These are phyloP conservation scores for Anser brachyrhynchus DNA, from an alignment of 2,113 vertebrate genomes.

Conservation along the genomic window DNA sequence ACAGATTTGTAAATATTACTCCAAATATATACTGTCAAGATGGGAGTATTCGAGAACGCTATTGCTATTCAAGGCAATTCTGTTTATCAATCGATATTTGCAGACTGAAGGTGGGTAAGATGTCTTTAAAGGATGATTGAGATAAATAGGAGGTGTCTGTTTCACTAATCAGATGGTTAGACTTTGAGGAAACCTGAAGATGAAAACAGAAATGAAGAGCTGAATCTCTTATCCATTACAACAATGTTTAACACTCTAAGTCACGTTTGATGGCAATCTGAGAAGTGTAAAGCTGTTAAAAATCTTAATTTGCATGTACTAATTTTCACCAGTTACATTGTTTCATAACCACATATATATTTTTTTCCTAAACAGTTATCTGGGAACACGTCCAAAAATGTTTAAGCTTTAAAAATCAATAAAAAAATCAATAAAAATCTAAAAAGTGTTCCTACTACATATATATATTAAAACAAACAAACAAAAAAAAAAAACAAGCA, in stretches of 20 bases:
- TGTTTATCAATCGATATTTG: background rate
- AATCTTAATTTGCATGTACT: background rate
- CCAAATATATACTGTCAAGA: background rate
- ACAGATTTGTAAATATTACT: background rate
- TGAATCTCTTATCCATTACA: background rate
- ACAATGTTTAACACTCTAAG: background rate
- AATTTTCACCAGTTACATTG: background rate
- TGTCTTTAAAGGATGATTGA: background rate
- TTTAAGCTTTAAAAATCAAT: background rate
- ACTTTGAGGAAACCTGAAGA: background rate
- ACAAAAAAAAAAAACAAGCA: too few relatives aligned
- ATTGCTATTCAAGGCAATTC: background rate
- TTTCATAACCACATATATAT: background rate
- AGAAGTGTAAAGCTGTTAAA: slow-evolving; percentile 26
- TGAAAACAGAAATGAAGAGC: background rate
- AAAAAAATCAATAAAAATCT: background rate
- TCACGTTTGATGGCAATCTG: background rate
- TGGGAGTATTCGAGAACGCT: background rate
- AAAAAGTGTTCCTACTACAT: background rate
- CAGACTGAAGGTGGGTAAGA: background rate
- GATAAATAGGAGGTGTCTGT: background rate
- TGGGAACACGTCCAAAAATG: background rate
- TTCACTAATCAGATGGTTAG: background rate
- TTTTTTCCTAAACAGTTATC: background rate
- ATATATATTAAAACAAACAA: too few relatives aligned